phyloP scores from a whole-genome alignment of 1,140 invertebrate species.

The Brachionus paranguensis region DNA sequence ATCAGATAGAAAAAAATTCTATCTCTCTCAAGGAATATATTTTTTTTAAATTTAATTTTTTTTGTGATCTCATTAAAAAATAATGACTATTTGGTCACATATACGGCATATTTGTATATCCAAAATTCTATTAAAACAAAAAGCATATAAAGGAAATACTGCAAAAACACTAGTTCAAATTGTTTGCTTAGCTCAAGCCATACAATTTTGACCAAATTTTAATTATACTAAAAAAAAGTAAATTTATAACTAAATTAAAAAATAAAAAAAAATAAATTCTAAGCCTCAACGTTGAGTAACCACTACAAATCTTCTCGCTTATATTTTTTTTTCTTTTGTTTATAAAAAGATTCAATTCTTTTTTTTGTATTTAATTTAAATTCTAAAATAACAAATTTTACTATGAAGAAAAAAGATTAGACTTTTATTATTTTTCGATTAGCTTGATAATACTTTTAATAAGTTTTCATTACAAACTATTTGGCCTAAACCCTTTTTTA shows the following conservation, averaged over 20 bases:
- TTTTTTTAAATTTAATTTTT: neutral
- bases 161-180: neutral
- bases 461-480: neutral
- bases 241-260: conserved; percentile 5
- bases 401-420: neutral
- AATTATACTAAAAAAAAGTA: neutral
- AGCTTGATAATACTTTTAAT: conserved; percentile 26
- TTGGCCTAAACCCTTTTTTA: neutral
- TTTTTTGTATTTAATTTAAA: conserved; percentile 25
- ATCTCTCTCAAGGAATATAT: neutral
- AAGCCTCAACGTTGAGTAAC: neutral
- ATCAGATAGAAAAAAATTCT: neutral
- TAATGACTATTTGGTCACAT: neutral
- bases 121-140: neutral
- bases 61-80: neutral
- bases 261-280: neutral
- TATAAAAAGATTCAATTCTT: conserved; percentile 24
- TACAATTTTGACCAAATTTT: neutral
- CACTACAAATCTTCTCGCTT: conserved; percentile 12
- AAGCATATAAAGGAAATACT: neutral
- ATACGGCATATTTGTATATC: neutral
- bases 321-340: conserved; percentile 22
- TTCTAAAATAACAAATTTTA: neutral
- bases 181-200: neutral
- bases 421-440: conserved; percentile 24